Conservation (phyloP, 1,140 invertebrate genomes). For the Solen grandis region DNA sequence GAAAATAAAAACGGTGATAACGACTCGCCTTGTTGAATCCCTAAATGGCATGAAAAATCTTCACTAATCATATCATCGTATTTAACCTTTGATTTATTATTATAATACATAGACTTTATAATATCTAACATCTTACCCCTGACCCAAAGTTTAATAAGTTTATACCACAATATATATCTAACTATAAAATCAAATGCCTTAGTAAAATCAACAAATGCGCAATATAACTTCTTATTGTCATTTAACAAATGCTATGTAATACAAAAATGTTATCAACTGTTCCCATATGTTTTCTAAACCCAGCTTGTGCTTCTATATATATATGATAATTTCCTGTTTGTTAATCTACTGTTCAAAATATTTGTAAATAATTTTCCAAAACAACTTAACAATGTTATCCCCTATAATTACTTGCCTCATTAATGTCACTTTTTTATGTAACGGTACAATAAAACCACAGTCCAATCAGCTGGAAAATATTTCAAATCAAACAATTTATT, state of each 20-base stretch:
- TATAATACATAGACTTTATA: constrained; percentile 23
- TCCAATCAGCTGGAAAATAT: neutral
- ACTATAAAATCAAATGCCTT: no score
- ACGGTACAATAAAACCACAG: constrained; percentile 2
- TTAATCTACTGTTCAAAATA: constrained; percentile 5
- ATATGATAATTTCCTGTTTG: constrained; percentile 4
- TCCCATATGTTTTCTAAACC: no score
- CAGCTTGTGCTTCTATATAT: constrained; percentile 22
- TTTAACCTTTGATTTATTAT: neutral
- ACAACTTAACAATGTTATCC: constrained; percentile 11
- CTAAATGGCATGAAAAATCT: no score
- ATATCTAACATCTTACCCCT: constrained; percentile 15
- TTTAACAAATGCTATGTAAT: constrained; percentile 23
- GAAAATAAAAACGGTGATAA: no score
- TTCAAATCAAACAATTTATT: constrained; percentile 3
- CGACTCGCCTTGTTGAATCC: no score
- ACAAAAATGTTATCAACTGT: no score
- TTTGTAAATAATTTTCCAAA: constrained; percentile 22
- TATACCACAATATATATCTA: constrained; percentile 33
- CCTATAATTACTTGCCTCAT: constrained; percentile 3
- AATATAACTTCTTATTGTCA: constrained; percentile 13
- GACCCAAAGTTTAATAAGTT: constrained; percentile 15
- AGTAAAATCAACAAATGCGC: constrained; percentile 22
- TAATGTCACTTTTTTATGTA: constrained; percentile 29
- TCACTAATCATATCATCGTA: no score